phyloP scores from a whole-genome alignment of 2,888 invertebrate genomes.

The Rambutsinella grinnellia region DNA sequence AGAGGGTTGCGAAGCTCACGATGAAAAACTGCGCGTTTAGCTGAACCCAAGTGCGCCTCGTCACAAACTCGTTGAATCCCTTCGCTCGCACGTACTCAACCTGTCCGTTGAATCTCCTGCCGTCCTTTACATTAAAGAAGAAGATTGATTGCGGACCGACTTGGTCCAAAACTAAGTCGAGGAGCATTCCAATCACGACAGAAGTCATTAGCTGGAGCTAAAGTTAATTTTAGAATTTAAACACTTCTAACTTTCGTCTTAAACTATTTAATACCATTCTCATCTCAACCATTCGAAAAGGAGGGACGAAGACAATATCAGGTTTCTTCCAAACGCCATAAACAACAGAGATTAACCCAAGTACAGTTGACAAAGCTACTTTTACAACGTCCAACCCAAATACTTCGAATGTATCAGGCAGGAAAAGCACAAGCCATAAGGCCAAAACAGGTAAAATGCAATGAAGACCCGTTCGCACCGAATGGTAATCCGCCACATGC shows the following conservation, averaged over 20 bases:
- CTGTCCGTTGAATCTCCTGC: neutral
- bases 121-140: neutral
- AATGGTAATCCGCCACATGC: too few relatives aligned
- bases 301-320: neutral
- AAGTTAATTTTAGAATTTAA: too few relatives aligned
- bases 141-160: neutral
- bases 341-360: neutral
- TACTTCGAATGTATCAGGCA: too few relatives aligned
- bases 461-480: too few relatives aligned
- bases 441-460: too few relatives aligned
- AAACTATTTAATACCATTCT: neutral
- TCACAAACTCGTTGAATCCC: neutral
- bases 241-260: too few relatives aligned
- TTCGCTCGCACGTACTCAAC: neutral
- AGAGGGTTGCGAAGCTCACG: neutral
- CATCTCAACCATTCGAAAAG: neutral
- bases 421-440: too few relatives aligned
- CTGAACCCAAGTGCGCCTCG: neutral
- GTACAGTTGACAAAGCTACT: too few relatives aligned
- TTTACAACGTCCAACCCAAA: too few relatives aligned
- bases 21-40: conserved; percentile 6
- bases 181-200: neutral
- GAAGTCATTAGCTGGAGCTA: neutral
- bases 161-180: neutral
- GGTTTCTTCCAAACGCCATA: neutral